Base-by-base conservation (phyloP, 2,888 invertebrate species). In the Andrena chrysosceles region DNA sequence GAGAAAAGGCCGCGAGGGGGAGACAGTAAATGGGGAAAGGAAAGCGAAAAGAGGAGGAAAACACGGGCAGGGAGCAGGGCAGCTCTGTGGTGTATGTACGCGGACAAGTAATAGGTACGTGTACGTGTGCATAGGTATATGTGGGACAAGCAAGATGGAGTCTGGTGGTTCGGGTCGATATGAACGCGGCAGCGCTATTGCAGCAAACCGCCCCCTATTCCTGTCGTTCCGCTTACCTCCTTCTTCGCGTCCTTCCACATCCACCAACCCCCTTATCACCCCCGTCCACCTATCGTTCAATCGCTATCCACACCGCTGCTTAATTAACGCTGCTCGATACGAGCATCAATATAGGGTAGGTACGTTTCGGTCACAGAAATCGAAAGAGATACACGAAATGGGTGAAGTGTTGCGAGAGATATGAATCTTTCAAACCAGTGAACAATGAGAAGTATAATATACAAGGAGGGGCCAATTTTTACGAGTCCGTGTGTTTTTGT, bases 101-200 rank as follows among this genome's bases (percentile, higher is more conserved):
- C 26, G 49, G 16, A 35, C 69, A 5, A 35, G 69, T 59, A 26
- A 49, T 49, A 26, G 54, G 31, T 6, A n/a, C 33, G 23, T 66
- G 59, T 35, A 69, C 63, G 35, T 13, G 66, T 64, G 81, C 72
- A 77, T 76, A 54, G 82, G 76, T 87, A 85, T 91, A 92, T 91
- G 89, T 92, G 90, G 92, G 90, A 83, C 92, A 91, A 90, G 90
- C 91, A 91, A 90, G 90, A 92, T 92, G 91, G 92, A 91, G 90
- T 88, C 90, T 84, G 85, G 81, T 84, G 83, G 84, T 80, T 77
- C 81, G 91, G 93, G 90, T 93, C 93, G 93, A 93, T 93, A 93
- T 90, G 90, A 91, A 90, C 92, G 92, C 92, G 92, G 90, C 92
- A 91, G 89, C 90, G 91, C 89, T 91, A 90, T 89, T 91, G 89